Conservation (phyloP, 2,888 invertebrate genomes). For the Lepidochitona cinerea region DNA sequence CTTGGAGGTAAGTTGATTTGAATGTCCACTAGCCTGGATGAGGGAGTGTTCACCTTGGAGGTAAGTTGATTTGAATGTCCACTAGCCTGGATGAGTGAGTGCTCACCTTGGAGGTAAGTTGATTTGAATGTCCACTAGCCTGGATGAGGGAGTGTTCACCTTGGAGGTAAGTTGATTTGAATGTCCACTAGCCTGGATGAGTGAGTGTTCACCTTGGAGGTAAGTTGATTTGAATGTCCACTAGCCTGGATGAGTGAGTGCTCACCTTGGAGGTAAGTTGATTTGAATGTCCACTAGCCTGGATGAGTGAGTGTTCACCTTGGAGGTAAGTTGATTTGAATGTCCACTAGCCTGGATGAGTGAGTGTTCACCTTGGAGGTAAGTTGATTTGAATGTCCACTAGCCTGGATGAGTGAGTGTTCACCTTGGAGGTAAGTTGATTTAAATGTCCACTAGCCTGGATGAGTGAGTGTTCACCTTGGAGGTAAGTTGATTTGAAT, state of each 20-base stretch:
- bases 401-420: constrained; percentile 61
- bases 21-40: constrained; percentile 59
- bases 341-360: constrained; percentile 60
- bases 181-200: constrained; percentile 59
- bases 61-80: no score
- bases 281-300: no score
- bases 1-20: constrained; percentile 67
- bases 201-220: constrained; percentile 65
- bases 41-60: constrained; percentile 64
- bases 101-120: constrained; percentile 64
- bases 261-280: constrained; percentile 63
- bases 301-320: constrained; percentile 60
- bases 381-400: no score
- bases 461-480: constrained; percentile 61
- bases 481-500: constrained; percentile 67
- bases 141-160: constrained; percentile 63
- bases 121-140: no score
- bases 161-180: constrained; percentile 66
- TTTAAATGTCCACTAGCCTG: no score
- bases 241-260: constrained; percentile 61
- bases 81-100: constrained; percentile 58
- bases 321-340: constrained; percentile 68
- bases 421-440: constrained; percentile 64
- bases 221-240: no score
- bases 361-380: constrained; percentile 65